Conservation (phyloP, 2,113 vertebrate genomes). For the Talpa occidentalis region DNA sequence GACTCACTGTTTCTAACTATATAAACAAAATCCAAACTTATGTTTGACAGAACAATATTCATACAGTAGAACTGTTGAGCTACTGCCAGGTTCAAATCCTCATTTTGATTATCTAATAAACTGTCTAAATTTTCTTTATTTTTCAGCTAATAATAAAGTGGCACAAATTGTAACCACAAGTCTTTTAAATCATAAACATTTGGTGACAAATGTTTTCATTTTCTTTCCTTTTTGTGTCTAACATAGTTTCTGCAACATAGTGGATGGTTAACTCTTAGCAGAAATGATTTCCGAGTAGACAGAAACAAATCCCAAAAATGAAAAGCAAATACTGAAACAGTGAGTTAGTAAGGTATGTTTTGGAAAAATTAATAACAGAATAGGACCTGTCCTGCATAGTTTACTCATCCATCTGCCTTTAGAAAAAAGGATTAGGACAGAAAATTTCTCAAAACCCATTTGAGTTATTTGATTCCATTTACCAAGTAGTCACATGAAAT, state of each 20-base stretch:
- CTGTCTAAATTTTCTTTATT: not conserved
- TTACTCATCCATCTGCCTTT: not conserved
- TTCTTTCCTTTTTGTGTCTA: not conserved
- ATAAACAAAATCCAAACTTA: no score
- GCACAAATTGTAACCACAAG: not conserved
- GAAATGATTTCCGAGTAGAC: not conserved
- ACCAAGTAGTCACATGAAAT: not conserved
- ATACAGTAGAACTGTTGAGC: no score
- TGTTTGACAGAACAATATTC: no score
- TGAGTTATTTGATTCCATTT: constrained; percentile 21
- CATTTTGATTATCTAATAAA: no score
- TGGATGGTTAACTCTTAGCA: not conserved
- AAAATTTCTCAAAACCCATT: constrained; percentile 1
- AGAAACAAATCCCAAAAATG: not conserved
- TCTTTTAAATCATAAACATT: not conserved
- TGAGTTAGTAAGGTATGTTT: not conserved
- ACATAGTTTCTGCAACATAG: not conserved
- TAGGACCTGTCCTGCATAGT: not conserved
- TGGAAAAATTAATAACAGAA: not conserved
- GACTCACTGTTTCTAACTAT: no score
- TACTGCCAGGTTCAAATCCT: no score
- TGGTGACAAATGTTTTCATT: not conserved
- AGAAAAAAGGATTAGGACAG: not conserved
- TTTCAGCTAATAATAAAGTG: not conserved
- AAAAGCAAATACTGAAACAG: not conserved